A percentile compares a stretch with the other conserved stretches of the same genome.
phyloP scores from a whole-genome alignment of 2,113 vertebrate species.

The Lucifuga dentata region DNA sequence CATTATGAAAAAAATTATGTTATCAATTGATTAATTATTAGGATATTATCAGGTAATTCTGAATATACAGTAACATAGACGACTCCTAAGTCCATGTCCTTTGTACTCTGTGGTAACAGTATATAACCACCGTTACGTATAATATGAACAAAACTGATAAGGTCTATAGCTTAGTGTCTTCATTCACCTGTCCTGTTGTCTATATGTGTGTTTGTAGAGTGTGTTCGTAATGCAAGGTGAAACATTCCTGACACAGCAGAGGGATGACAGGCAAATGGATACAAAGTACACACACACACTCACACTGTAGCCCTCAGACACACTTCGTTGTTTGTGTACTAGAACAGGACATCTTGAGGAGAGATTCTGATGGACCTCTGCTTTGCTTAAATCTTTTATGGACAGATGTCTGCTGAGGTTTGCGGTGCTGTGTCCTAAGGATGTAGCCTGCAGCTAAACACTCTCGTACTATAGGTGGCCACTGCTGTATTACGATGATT shows the following conservation, averaged over 20 bases:
- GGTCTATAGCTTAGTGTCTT: slow-evolving; percentile 58
- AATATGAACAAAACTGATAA: slow-evolving; percentile 71
- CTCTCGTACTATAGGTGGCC: slow-evolving; percentile 82
- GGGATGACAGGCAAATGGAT: slow-evolving; percentile 47
- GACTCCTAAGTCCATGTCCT: no score
- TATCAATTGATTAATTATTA: no score
- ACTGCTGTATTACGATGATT: slow-evolving; percentile 65
- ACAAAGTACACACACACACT: slow-evolving; percentile 4
- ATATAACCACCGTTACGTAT: slow-evolving; percentile 69
- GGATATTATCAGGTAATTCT: no score
- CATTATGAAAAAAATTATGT: no score
- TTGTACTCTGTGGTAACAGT: slow-evolving; percentile 56
- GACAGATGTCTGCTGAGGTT: slow-evolving; percentile 85
- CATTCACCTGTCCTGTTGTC: slow-evolving; percentile 65
- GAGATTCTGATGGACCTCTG: slow-evolving; percentile 77
- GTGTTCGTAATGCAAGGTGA: slow-evolving; percentile 69
- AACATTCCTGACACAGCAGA: slow-evolving; percentile 74
- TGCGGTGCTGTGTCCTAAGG: slow-evolving; percentile 84
- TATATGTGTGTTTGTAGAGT: slow-evolving; percentile 50
- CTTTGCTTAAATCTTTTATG: slow-evolving; percentile 88
- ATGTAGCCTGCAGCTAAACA: slow-evolving; percentile 88
- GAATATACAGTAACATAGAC: no score
- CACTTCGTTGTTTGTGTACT: no score
- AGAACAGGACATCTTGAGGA: slow-evolving; percentile 54
- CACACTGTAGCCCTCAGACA: no score